Evolutionary conservation across 1,140 invertebrate species (phyloP), one percentile per base, ranked within the genome.

Genomic region (Oncopodura yosiiana): DNA sequence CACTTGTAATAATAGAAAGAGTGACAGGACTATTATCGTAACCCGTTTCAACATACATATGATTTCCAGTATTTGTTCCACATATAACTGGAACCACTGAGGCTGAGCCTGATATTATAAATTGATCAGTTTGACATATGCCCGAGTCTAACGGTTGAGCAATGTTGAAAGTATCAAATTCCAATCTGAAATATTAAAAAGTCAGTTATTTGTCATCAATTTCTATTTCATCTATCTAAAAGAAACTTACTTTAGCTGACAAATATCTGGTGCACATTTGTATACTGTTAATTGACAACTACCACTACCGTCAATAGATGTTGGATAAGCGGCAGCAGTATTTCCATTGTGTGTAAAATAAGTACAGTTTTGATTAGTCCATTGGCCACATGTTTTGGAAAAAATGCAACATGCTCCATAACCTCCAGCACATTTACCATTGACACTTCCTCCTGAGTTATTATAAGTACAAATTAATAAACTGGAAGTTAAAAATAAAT

Each of bases 21-120:
- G 82, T 83, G 6, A 88, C 77, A 0, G 85, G 81, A 56, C 67
- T 56, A 70, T 81, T 84, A 23, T 80, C 81, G 34, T 75, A 74
- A 0, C 84, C 81, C 11, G 84, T 83, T 65, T 87, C 84, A 21
- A 90, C 75, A 67, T 88, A 89, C 80, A 90, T 86, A 68, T 90
- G 87, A 73, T 83, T 84, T 9, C 83, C 86, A n/a, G 78, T 77
- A 58, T 87, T 89, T 21, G 73, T 74, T 8, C 87, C 87, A 66
- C 87, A 91, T 55, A 90, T 86, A 0, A 79, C 77, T 6, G 86
- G 84, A 1, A 87, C 75, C 1, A 56, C 55, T 8, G 84, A 82
- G 67, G 79, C 84, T 1, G 84, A 83, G 4, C 86, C 87, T 1
- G 85, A 86, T 1, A 89, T 81, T 12, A 87, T 82, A 60, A 91